phyloP scores from a whole-genome alignment of 2,888 invertebrate species.

The Campoplex nolae region DNA sequence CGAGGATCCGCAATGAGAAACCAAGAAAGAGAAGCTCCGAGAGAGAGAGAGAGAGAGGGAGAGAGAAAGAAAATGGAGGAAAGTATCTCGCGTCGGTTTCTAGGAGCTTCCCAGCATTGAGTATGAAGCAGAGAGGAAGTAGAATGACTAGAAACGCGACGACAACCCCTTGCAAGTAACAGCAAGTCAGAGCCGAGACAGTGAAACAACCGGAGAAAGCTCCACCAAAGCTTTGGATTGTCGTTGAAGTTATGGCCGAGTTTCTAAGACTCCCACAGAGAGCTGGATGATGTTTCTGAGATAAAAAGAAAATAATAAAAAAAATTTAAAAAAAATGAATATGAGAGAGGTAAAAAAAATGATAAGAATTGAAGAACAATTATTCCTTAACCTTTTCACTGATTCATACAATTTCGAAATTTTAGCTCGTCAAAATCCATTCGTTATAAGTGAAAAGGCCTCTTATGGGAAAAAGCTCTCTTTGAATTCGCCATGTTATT shows the following conservation, averaged over 20 bases:
- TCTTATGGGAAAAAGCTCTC: neutral
- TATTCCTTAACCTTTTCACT: neutral
- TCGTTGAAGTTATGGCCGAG: constrained; percentile 45
- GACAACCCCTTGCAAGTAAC: constrained; percentile 29
- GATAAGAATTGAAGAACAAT: neutral
- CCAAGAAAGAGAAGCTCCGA: neutral
- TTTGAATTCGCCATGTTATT: neutral
- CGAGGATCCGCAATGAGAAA: constrained; percentile 8
- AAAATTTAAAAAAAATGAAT: too few species aligned
- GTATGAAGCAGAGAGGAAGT: constrained; percentile 13
- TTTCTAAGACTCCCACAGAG: constrained; percentile 2
- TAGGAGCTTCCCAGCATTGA: constrained; percentile 30
- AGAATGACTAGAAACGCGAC: constrained; percentile 33
- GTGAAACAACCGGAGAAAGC: constrained; percentile 40
- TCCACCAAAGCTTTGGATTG: constrained; percentile 44
- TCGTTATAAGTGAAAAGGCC: neutral
- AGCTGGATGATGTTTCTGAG: neutral
- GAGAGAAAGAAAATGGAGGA: constrained; percentile 14
- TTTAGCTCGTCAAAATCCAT: neutral
- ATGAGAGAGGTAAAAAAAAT: neutral
- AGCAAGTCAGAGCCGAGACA: constrained; percentile 22
- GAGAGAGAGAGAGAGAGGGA: neutral
- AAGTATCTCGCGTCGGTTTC: constrained; percentile 44
- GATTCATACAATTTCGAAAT: neutral
- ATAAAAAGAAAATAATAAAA: neutral